These are phyloP conservation scores for Clarias pachynema DNA, from an alignment of 2,797 vertebrate species.

Conservation along the genomic window DNA sequence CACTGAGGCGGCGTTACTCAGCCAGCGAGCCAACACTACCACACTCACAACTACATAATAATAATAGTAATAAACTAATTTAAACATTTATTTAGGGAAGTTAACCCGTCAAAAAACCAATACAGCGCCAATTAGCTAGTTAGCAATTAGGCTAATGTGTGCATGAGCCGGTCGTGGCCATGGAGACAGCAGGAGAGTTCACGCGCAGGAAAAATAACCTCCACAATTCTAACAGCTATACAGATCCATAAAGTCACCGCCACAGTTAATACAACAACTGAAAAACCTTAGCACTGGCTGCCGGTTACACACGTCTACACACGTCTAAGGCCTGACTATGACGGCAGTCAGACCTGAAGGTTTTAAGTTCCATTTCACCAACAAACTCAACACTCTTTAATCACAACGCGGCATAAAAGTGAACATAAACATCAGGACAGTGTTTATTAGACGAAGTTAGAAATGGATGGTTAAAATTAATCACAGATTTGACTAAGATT, in stretches of 20 bases:
- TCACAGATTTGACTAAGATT: constrained; percentile 69
- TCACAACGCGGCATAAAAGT: neutral
- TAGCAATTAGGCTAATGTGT: neutral
- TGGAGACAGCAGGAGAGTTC: neutral
- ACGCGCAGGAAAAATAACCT: neutral
- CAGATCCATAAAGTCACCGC: too few species aligned
- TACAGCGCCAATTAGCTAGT: neutral
- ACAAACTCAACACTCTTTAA: neutral
- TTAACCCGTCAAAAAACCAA: neutral
- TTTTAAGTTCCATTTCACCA: neutral
- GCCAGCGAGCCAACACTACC: neutral
- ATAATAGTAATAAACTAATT: neutral
- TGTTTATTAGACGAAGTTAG: neutral
- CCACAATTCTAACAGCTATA: neutral
- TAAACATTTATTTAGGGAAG: neutral
- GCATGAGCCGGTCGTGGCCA: neutral
- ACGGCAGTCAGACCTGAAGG: neutral
- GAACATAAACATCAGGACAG: accelerated
- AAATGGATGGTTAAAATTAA: constrained; percentile 66
- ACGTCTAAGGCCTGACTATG: constrained; percentile 24
- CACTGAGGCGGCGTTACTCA: neutral
- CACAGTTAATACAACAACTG: neutral
- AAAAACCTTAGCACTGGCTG: neutral
- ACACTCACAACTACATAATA: neutral
- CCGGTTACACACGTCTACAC: neutral